These are phyloP conservation scores for Furcula furcula DNA, from an alignment of 2,888 invertebrate genomes.

Conservation along the genomic window DNA sequence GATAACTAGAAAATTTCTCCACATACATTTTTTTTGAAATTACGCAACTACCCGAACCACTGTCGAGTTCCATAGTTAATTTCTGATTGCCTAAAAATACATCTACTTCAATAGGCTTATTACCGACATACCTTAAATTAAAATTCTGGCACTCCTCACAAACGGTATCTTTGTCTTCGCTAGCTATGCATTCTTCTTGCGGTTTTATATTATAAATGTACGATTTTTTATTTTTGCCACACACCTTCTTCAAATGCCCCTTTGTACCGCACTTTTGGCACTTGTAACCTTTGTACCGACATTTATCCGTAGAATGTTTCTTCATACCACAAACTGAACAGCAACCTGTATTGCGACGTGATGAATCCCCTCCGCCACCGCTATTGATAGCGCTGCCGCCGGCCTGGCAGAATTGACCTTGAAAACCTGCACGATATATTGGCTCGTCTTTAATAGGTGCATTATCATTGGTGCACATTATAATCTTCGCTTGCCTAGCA, in stretches of 20 bases:
- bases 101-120: too few species aligned
- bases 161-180: slow-evolving; percentile 21
- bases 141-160: slow-evolving; percentile 24
- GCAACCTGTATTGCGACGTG: not conserved
- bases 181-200: too few species aligned
- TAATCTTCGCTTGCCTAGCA: too few species aligned
- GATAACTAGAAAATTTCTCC: slow-evolving; percentile 5
- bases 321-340: not conserved
- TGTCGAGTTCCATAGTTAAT: too few species aligned
- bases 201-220: too few species aligned
- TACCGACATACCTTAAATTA: too few species aligned
- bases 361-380: not conserved
- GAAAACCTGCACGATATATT: not conserved
- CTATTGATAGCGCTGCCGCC: too few species aligned
- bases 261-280: too few species aligned
- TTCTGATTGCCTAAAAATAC: too few species aligned
- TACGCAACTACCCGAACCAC: slow-evolving; percentile 13
- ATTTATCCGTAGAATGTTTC: slow-evolving; percentile 4
- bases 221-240: too few species aligned
- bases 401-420: not conserved
- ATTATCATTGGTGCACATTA: too few species aligned
- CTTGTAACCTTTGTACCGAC: slow-evolving; percentile 17
- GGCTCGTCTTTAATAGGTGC: not conserved
- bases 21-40: slow-evolving; percentile 16
- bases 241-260: too few species aligned